Conservation (phyloP, 2,888 invertebrate genomes). For the Uropetala carovei region DNA sequence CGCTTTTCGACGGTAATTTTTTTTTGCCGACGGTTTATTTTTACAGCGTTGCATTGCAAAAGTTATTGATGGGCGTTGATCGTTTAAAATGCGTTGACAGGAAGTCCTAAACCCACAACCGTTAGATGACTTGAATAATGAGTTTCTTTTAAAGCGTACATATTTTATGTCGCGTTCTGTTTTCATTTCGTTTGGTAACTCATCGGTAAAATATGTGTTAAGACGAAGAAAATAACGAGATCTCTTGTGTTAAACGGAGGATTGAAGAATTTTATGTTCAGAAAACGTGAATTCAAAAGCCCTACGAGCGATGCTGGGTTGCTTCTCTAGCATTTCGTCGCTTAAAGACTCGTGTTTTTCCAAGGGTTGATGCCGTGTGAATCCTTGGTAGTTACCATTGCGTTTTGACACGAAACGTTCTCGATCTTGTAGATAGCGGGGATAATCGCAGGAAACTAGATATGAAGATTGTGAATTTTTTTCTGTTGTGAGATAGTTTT, state of each 20-base stretch:
- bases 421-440: constrained; percentile 45
- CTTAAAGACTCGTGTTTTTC: not conserved
- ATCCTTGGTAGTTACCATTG: not conserved
- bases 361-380: not conserved
- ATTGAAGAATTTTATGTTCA: not conserved
- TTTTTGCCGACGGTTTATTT: not conserved
- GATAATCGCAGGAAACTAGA: constrained; percentile 56
- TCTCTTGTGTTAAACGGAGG: not conserved
- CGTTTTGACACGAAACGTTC: constrained; percentile 2
- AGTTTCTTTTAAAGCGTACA: not conserved
- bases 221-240: not conserved
- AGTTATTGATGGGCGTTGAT: too few species aligned
- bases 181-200: not conserved
- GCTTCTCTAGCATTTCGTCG: not conserved
- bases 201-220: not conserved
- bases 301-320: too few species aligned
- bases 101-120: not conserved
- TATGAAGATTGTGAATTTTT: constrained; percentile 8
- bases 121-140: not conserved
- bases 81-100: not conserved
- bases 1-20: not conserved
- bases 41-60: too few species aligned
- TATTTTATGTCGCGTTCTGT: not conserved
- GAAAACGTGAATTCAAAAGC: not conserved
- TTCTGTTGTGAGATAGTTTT: not conserved